A percentile compares a stretch with the other conserved stretches of the same genome.
phyloP scores from a whole-genome alignment of 92 coral and sea anemone genomes.

The Micromussa lordhowensis region DNA sequence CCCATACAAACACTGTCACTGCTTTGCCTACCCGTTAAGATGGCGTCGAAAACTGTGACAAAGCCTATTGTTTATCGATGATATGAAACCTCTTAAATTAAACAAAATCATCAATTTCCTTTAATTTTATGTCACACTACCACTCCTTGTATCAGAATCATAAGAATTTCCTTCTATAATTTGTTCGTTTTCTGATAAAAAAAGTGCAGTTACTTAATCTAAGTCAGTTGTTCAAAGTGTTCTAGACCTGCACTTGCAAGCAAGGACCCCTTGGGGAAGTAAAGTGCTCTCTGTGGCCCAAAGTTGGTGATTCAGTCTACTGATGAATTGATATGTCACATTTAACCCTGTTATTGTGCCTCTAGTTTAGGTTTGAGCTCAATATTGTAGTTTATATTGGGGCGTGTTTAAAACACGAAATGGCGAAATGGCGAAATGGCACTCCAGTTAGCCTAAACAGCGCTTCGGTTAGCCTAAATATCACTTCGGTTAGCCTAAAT shows the following conservation, averaged over 20 bases:
- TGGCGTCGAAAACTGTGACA: too few relatives aligned
- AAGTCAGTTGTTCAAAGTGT: constrained; percentile 21
- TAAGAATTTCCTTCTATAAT: constrained; percentile 15
- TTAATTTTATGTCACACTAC: constrained; percentile 14
- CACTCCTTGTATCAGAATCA: constrained; percentile 11
- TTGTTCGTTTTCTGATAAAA: constrained; percentile 14
- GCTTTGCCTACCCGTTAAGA: too few relatives aligned
- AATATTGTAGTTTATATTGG: background rate
- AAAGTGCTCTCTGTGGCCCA: constrained; percentile 11
- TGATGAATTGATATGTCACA: constrained; percentile 3
- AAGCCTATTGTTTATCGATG: too few relatives aligned
- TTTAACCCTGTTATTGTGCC: too few relatives aligned
- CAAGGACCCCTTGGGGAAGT: constrained; percentile 11
- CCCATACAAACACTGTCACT: too few relatives aligned
- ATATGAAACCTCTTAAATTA: too few relatives aligned
- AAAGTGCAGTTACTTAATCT: constrained; percentile 7
- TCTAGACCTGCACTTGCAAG: constrained; percentile 24
- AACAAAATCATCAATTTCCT: constrained; percentile 16
- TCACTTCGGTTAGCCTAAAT: too few relatives aligned
- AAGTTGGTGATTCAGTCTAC: constrained; percentile 17
- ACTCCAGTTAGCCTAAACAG: too few relatives aligned
- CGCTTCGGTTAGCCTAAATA: too few relatives aligned
- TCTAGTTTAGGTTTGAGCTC: background rate
- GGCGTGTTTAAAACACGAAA: too few relatives aligned
- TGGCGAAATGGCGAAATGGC: too few relatives aligned